These are phyloP conservation scores for Serilophus lunatus DNA, from an alignment of 2,113 vertebrate species.

Conservation along the genomic window DNA sequence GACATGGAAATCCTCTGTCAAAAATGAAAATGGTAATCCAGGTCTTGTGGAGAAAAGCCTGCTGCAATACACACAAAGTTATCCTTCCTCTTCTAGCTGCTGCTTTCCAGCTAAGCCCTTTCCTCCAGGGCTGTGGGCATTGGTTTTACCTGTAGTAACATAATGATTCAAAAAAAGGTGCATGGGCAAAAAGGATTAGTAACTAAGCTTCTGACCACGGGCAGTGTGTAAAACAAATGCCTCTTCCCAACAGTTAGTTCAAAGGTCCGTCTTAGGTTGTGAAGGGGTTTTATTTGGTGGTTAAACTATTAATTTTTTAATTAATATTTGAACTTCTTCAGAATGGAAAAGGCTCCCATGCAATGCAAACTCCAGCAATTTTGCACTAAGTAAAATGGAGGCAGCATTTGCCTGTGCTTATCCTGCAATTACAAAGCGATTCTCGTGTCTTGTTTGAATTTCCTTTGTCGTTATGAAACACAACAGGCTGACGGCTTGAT, in stretches of 20 bases:
- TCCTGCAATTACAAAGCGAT: slow-evolving; percentile 27
- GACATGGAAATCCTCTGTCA: slow-evolving; percentile 12
- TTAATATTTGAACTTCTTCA: not conserved
- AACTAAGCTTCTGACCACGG: not conserved
- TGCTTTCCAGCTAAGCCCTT: not conserved
- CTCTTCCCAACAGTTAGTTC: not conserved
- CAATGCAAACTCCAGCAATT: not conserved
- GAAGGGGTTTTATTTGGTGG: not conserved
- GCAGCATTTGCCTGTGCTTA: not conserved
- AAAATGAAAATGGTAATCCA: slow-evolving; percentile 13
- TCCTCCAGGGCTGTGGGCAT: not conserved
- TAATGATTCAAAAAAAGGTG: not conserved
- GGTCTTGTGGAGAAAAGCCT: not conserved
- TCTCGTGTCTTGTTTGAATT: slow-evolving; percentile 44
- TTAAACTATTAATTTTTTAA: not conserved
- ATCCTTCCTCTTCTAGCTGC: not conserved
- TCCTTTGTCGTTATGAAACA: slow-evolving; percentile 43
- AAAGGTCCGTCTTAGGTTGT: not conserved
- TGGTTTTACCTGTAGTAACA: not conserved
- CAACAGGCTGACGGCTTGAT: slow-evolving; percentile 44
- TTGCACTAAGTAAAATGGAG: slow-evolving; percentile 37
- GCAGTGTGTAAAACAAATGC: not conserved
- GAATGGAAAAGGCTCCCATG: not conserved
- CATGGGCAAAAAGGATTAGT: not conserved
- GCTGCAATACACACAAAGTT: not conserved